Base-by-base conservation (phyloP, 1,140 invertebrate species). In the Pollicipes pollicipes region DNA sequence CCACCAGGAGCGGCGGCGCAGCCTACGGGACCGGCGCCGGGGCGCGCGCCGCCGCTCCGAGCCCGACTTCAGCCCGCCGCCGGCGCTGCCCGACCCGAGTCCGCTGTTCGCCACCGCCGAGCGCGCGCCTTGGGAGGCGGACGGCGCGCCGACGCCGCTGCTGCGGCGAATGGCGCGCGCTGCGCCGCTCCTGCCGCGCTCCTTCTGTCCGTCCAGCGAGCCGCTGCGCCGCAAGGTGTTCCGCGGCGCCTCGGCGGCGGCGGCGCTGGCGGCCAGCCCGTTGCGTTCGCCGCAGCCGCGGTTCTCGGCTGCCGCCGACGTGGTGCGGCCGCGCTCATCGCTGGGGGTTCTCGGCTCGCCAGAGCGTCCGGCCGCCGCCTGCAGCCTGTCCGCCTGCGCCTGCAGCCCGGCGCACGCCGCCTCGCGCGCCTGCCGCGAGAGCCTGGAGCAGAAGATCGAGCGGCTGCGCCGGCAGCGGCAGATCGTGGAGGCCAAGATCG, bases 161-260 rank as follows among this genome's bases (percentile, higher is more conserved):
- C 8, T 10, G 21, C 45, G 45, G 45, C 6, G n/a, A n/a, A n/a
- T 21, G 21, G 45, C 24, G 21, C 45, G 45, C 45, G 45, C 13
- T 21, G 45, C 13, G 13, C 45, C 21, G n/a, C 64, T 66, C n/a
- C n/a, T 64, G 63, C 63, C 64, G 3, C 64, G 27, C 28, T 27
- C 64, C 28, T 66, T 66, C 64, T 66, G 64, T 28, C 64, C 64
- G 64, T 27, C 64, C 64, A 66, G 64, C 27, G 64, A 66, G 64
- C 64, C 64, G 28, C 64, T 66, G 64, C 64, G 64, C 3, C n/a
- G 64, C n/a, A 66, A 66, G 45, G 45, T 21, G 45, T 21, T 58
- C 6, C 10, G 13, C 45, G 45, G 45, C 45, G 45, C 45, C 6
- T 35, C 32, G 16, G 32, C 32, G 32, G 32, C 4, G 32, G 32